Evolutionary conservation across 2,113 vertebrate genomes (phyloP).

Genomic region (Sceloporus tristichus): DNA sequence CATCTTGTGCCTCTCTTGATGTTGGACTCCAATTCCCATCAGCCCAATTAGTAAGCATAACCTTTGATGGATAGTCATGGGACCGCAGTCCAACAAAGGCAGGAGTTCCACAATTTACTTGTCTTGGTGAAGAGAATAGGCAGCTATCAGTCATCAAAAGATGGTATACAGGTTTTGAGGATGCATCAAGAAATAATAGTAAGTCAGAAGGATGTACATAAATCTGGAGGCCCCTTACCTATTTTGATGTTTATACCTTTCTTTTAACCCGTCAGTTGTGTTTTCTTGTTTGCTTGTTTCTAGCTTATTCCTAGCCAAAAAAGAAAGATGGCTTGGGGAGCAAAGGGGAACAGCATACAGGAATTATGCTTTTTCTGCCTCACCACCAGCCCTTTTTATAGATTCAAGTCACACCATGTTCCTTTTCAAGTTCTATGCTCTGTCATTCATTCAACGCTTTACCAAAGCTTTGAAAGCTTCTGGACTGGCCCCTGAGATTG

Average conservation of each 20-base stretch:
- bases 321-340: neutral
- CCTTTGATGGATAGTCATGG: neutral
- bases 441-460: conserved; percentile 31
- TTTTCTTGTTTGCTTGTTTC: conserved; percentile 26
- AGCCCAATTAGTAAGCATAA: neutral
- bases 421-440: conserved; percentile 44
- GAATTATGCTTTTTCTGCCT: neutral
- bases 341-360: neutral
- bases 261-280: neutral
- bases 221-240: neutral
- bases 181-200: conserved; percentile 28
- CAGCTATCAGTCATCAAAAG: neutral
- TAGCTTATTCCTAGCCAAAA: neutral
- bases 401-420: conserved; percentile 40
- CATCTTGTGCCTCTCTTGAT: too few species aligned
- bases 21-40: neutral
- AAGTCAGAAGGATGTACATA: conserved; percentile 17
- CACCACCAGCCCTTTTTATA: conserved; percentile 12
- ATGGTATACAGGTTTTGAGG: neutral
- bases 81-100: neutral
- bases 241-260: neutral
- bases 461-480: conserved; percentile 60
- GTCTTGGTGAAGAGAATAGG: neutral
- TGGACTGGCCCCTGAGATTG: conserved; percentile 60
- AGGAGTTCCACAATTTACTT: neutral